Evolutionary conservation across 2,888 invertebrate species (phyloP), one percentile per base, ranked within the genome.

Genomic region (Rotaria magnacalcarata): DNA sequence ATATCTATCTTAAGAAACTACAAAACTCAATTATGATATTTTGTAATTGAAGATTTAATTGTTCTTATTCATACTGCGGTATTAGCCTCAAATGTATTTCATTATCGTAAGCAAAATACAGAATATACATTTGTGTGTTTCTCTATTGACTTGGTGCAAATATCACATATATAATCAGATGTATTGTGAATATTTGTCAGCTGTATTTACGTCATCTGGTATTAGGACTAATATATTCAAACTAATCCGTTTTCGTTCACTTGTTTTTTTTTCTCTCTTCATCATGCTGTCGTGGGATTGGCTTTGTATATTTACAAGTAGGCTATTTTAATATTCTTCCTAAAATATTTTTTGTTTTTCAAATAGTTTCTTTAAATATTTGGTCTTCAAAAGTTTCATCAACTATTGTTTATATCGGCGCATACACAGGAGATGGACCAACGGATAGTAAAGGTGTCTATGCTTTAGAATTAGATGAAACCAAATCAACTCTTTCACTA

Each of bases 111-210:
- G 34, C 34, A 34, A 34, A 50, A 50, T 14, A 50, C 50, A 50
- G 50, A 50, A 34, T 67, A 21, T 0, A 34, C 67, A 34, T 34
- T 34, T 34, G 34, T 34, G 34, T 34, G 34, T 34, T 67, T 67
- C 7, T 16, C 27, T 34, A 27, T 67, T 34, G 27, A 34, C 16
- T 67, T 34, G 2, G 7, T 6, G 34, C 7, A 67, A 67, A 67
- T 19, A 67, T 67, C 27, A 27, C 16, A 67, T 16, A 67, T 16
- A 27, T 67, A 67, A 67, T 34, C 67, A 67, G 41, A 27, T 67
- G 34, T 67, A 34, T 67, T 67, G 67, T 67, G 67, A 67, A 67
- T 34, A 67, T 67, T 67, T 16, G 14, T 27, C 67, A 67, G 67
- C 34, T 67, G 67, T 67, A 67, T 67, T 67, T 34, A 67, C 67